Evolutionary conservation across 2,797 vertebrate species (phyloP).

Genomic region (Nyctibius grandis): DNA sequence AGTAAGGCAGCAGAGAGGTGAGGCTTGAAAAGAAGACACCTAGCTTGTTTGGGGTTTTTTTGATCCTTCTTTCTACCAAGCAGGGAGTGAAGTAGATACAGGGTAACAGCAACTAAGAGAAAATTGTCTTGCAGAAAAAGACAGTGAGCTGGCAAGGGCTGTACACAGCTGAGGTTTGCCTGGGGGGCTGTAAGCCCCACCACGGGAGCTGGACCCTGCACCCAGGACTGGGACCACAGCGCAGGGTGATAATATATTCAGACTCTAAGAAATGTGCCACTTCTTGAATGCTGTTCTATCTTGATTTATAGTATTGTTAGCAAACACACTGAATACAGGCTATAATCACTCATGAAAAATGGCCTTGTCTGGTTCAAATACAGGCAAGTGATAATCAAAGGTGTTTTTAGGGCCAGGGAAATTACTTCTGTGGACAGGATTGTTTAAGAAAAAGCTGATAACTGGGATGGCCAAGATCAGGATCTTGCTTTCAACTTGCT

Average conservation of each 20-base stretch:
- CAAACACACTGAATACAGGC: not conserved
- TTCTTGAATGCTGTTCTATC: not conserved
- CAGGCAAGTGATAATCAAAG: not conserved
- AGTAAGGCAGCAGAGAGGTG: not conserved
- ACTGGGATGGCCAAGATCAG: not conserved
- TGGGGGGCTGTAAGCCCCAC: not conserved
- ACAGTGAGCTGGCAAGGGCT: not conserved
- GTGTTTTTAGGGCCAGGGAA: not conserved
- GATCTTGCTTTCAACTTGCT: not conserved
- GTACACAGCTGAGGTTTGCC: not conserved
- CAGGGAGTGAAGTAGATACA: not conserved
- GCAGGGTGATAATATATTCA: not conserved
- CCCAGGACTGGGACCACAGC: not conserved
- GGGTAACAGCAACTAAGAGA: not conserved
- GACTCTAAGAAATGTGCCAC: not conserved
- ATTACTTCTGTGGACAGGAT: not conserved
- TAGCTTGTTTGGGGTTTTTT: not conserved
- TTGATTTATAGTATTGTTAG: not conserved
- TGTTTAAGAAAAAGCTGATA: not conserved
- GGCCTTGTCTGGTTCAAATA: not conserved
- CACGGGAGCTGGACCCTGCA: accelerated
- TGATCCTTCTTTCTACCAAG: not conserved
- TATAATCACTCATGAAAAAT: not conserved
- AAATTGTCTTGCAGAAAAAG: not conserved
- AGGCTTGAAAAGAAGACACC: not conserved